Evolutionary conservation across 2,113 vertebrate species (phyloP).

Genomic region (Podiceps cristatus): DNA sequence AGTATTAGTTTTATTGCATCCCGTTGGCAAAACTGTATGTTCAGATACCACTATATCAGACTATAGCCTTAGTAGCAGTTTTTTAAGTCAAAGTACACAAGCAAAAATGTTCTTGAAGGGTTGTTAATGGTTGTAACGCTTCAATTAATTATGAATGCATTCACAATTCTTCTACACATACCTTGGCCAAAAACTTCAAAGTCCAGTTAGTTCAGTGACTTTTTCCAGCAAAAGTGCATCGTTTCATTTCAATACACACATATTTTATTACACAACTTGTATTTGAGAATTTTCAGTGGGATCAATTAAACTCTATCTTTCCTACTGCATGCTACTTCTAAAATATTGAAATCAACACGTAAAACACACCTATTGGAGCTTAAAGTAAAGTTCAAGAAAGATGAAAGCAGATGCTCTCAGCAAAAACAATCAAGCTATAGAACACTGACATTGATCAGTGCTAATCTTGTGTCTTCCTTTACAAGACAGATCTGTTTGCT

Average conservation of each 20-base stretch:
- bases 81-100: conserved; percentile 1
- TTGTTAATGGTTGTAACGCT: not conserved
- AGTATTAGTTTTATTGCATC: not conserved
- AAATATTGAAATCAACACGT: not conserved
- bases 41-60: not conserved
- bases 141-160: not conserved
- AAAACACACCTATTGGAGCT: not conserved
- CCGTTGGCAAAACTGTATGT: not conserved
- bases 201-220: not conserved
- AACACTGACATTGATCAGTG: not conserved
- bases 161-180: not conserved
- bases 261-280: not conserved
- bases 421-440: not conserved
- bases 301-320: conserved; percentile 1
- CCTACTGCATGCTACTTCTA: not conserved
- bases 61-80: not conserved
- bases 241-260: conserved; percentile 24
- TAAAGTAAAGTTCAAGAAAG: not conserved
- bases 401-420: not conserved
- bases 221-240: not conserved
- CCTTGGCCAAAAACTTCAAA: not conserved
- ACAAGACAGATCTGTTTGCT: not conserved
- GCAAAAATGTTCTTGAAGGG: not conserved
- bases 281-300: conserved; percentile 10
- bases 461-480: not conserved